Conservation (phyloP, 2,888 invertebrate genomes). For the Amiota communis region DNA sequence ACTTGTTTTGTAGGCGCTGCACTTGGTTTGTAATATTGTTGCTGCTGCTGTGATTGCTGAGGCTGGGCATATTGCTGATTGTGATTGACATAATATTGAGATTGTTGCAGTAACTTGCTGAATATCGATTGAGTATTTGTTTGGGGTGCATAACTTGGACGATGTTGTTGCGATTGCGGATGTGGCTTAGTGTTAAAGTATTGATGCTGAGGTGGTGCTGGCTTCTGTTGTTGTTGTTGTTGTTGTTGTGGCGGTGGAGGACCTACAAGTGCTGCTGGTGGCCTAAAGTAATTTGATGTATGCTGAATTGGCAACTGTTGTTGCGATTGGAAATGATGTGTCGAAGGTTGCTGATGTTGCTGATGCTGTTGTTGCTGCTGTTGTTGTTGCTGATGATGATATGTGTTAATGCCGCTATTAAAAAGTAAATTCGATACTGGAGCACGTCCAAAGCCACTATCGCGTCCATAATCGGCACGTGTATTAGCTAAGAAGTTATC, state of each 20-base stretch:
- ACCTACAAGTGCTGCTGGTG: slow-evolving; percentile 43
- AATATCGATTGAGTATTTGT: slow-evolving; percentile 58
- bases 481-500: slow-evolving; percentile 48
- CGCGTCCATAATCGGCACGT: slow-evolving; percentile 60
- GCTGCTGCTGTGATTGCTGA: slow-evolving; percentile 44
- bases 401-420: slow-evolving; percentile 23
- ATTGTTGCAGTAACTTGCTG: slow-evolving; percentile 60
- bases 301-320: slow-evolving; percentile 61
- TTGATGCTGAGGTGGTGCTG: slow-evolving; percentile 36
- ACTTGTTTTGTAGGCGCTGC: slow-evolving; percentile 57
- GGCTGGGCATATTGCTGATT: slow-evolving; percentile 60
- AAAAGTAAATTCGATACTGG: slow-evolving; percentile 52
- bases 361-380: slow-evolving; percentile 57
- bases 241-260: slow-evolving; percentile 32
- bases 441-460: slow-evolving; percentile 50
- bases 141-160: slow-evolving; percentile 51
- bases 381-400: slow-evolving; percentile 39
- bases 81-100: slow-evolving; percentile 64
- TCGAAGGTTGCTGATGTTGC: slow-evolving; percentile 48
- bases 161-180: slow-evolving; percentile 48
- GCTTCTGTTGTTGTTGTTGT: slow-evolving; percentile 34
- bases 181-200: slow-evolving; percentile 17
- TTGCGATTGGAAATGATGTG: slow-evolving; percentile 45
- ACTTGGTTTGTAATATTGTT: slow-evolving; percentile 54
- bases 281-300: slow-evolving; percentile 50